Base-by-base conservation (phyloP, 2,113 vertebrate genomes). In the Halichoeres trimaculatus region DNA sequence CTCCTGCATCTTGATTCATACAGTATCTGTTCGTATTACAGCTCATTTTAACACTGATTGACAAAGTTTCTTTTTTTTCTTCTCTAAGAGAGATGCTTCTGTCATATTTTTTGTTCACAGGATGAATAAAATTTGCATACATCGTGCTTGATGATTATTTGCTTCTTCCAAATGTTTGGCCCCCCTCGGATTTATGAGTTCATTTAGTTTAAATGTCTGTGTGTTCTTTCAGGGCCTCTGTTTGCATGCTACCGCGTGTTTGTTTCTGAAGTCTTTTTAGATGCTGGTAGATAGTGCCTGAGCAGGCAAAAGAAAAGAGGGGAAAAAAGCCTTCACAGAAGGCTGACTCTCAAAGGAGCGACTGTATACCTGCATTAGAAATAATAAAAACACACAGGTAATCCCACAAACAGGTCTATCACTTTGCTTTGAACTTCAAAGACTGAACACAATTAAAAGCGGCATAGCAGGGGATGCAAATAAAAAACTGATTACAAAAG, bases 371-470 rank as follows among this genome's bases (percentile, higher is more conserved):
- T 90, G 89, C 84, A 92, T 87, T 81, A 72, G 54, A 78, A 88
- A 90, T 83, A 89, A 88, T 70, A 87, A 88, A 78, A 86, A 76
- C 72, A 75, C 67, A 53, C 74, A 86, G 70, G 88, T 93, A 92
- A 93, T 92, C 87, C 89, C 84, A 90, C 84, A 90, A 93, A 94
- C 76, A 72, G 86, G 82, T 85, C 81, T 71, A 88, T 89, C 82
- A 85, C 68, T 91, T 88, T 87, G 84, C 93, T 94, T 94, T 94
- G 91, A 94, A 94, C 92, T 89, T 94, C 92, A 94, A 94, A 94
- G 90, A 90, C 92, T 66, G 78, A 66, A 74, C 70, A 85, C 77
- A 94, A 94, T 94, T 95, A 93, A 91, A 88, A 87, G 62, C 79
- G 80, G 85, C 85, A 83, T 74, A 85, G 86, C 73, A 69, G 76